Evolutionary conservation across 2,113 vertebrate species (phyloP), one percentile per base, ranked within the genome.

Genomic region (Cyprinodon variegatus): DNA sequence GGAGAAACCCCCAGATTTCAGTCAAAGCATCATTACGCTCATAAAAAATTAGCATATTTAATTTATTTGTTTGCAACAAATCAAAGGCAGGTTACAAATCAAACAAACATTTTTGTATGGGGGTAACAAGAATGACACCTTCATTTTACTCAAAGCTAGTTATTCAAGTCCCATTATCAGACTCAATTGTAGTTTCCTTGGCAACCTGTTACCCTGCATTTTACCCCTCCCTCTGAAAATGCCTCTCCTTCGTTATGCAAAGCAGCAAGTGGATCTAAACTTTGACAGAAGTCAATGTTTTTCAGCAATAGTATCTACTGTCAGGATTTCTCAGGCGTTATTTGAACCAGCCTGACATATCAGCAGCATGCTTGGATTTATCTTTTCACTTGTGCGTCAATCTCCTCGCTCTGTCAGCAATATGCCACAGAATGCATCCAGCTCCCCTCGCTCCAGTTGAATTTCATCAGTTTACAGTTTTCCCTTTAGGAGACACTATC

Each of bases 341-440:
- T 76, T 66, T 69, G 75, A 89, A 89, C 63, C 84, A 59, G 40
- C 68, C 68, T 81, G 83, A 89, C 84, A 82, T 78, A 87, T 91
- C 88, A 79, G 80, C 70, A 57, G 86, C 78, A 61, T 67, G 83
- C 77, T 79, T 68, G 70, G 83, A 82, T 86, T 90, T 86, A 91
- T 91, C 89, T 87, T 80, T 82, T 84, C 84, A 79, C 85, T 89
- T 82, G 67, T 81, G 77, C 84, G 89, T 90, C 84, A 86, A 88
- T 91, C 89, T 85, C 70, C 50, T 72, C 73, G 48, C 77, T 41
- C 64, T 57, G 77, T 77, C 53, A 11, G 66, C 76, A 65, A 84
- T 76, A 74, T 65, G 78, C 85, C 72, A 85, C 84, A 86, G 78
- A 68, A 76, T 63, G 72, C 71, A 76, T 82, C 79, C 74, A 60